Conservation (phyloP, 2,888 invertebrate species). For the Pseudanteris insignis region DNA sequence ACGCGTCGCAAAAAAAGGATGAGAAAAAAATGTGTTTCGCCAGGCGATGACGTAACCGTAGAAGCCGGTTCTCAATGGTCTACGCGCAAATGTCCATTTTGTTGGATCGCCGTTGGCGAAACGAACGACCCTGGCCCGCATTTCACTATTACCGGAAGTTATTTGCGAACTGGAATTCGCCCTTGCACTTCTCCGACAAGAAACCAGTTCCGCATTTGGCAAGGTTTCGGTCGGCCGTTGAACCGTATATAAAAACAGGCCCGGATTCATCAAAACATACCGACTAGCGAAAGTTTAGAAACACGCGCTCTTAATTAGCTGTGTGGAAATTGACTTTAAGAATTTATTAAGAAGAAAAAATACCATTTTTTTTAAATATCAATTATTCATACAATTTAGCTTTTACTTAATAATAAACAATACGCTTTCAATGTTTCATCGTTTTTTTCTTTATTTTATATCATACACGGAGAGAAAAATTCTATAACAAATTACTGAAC, state of each 20-base stretch:
- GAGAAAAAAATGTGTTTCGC: conserved; percentile 17
- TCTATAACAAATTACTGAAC: no score
- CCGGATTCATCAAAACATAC: conserved; percentile 22
- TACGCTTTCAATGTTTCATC: no score
- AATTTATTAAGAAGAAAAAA: no score
- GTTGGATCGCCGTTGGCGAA: conserved; percentile 36
- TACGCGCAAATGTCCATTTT: conserved; percentile 39
- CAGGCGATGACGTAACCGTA: conserved; percentile 29
- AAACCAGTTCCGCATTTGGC: conserved; percentile 42
- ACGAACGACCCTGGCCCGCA: conserved; percentile 42
- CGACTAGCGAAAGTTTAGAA: not conserved
- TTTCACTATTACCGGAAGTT: conserved; percentile 42
- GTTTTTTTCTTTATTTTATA: no score
- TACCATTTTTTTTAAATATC: no score
- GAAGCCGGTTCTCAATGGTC: conserved; percentile 34
- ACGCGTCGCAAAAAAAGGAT: conserved; percentile 28
- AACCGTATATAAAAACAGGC: conserved; percentile 22
- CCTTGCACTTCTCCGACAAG: conserved; percentile 42
- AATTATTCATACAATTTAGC: no score
- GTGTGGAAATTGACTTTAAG: no score
- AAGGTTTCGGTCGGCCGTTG: conserved; percentile 35
- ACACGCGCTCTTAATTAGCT: not conserved
- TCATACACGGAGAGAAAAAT: no score
- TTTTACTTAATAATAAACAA: no score
- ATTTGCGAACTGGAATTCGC: conserved; percentile 46